Evolutionary conservation across 2,113 vertebrate genomes (phyloP), one percentile per base, ranked within the genome.

Genomic region (Grus americana): DNA sequence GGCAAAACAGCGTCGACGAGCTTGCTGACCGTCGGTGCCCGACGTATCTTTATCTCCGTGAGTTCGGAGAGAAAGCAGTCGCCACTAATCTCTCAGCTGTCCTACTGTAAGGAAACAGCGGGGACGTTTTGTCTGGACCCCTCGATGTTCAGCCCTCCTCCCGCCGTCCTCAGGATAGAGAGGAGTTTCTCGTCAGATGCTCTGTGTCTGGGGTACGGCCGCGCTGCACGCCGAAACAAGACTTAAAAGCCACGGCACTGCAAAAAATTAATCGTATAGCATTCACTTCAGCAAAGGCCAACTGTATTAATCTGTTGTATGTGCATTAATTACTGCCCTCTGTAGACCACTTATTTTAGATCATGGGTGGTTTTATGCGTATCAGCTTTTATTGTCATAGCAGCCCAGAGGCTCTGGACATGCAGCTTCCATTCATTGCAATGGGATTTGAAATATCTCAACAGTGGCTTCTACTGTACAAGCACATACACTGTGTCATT

Each of bases 251-350:
- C 71, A 8, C 11, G 21, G 30, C 5, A 3, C 21, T 19, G 1
- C 3, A 1, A 34, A 61, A 36, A 57, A 27, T 11, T 4, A 49
- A 10, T 8, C 44, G 44, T 1, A 3, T 0, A 1, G 16, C 19
- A 5, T 24, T 54, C 38, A 10, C 52, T 49, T 55, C 66, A 42
- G 38, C 29, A 79, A 76, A 82, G 62, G 49, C 62, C 57, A 32
- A 4, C 15, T 3, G 40, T 15, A 15, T 55, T 46, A 15, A 63
- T 63, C 24, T 46, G 15, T 40, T 20, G 15, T 11, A 3, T 1
- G 16, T 19, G 47, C 10, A 2, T 67, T 63, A 46, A 50, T 78
- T 21, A 10, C 32, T 27, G 11, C 71, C 52, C 88, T 70, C 88
- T 40, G 57, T 5, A 47, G 74, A 57, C 5, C 71, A 12, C 32